A percentile compares a stretch with the other conserved stretches of the same genome.
phyloP scores from a whole-genome alignment of 2,797 vertebrate genomes.

The Enteromius paludinosus region DNA sequence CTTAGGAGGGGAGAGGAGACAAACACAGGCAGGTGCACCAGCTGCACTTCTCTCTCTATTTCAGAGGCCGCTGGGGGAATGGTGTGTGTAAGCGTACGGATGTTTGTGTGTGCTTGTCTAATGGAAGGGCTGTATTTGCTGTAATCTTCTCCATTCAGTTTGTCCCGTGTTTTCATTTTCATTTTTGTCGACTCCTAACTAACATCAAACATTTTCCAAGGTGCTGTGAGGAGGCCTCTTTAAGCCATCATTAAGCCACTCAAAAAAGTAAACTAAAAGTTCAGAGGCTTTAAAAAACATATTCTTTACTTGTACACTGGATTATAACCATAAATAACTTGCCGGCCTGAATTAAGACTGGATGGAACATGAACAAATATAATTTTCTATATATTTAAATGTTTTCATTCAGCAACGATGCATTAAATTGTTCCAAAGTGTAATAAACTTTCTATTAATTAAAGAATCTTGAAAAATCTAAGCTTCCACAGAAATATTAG shows the following conservation, averaged over 20 bases:
- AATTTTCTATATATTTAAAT: background rate
- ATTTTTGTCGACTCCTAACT: slow-evolving; percentile 53
- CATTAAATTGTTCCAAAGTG: background rate
- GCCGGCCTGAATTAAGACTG: background rate
- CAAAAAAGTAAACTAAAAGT: background rate
- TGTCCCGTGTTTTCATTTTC: slow-evolving; percentile 57
- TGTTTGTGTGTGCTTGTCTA: slow-evolving; percentile 18
- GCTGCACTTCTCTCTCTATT: slow-evolving; percentile 52
- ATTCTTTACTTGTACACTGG: background rate
- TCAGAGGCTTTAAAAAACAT: background rate
- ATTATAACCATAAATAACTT: background rate
- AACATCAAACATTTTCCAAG: slow-evolving; percentile 35
- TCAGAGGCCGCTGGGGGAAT: slow-evolving; percentile 41
- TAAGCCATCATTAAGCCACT: background rate
- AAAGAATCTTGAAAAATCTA: background rate
- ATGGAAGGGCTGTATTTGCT: slow-evolving; percentile 42
- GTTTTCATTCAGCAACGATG: background rate
- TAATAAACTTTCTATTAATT: background rate
- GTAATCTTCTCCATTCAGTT: slow-evolving; percentile 40
- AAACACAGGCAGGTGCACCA: slow-evolving; percentile 62
- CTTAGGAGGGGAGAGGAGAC: slow-evolving; percentile 66
- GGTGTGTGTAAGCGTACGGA: slow-evolving; percentile 21
- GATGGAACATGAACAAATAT: background rate
- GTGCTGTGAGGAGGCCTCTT: slow-evolving; percentile 1
- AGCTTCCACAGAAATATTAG: background rate